Conservation (phyloP, 2,113 vertebrate genomes). For the Ciconia maguari region DNA sequence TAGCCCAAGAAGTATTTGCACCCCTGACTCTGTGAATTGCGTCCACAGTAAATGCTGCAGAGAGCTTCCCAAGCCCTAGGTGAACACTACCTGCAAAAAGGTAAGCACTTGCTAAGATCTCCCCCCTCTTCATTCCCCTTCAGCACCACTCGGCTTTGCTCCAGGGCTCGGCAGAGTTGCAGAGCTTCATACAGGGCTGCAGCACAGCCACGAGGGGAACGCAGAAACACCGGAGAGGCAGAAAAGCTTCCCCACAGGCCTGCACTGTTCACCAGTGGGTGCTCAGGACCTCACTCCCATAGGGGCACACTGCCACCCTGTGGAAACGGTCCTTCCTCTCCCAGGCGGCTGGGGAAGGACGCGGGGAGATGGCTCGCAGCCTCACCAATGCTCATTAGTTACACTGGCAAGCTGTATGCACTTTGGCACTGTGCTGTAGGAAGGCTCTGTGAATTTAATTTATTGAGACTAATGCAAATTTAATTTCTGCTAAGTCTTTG, state of each 20-base stretch:
- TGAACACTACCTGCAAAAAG: neutral
- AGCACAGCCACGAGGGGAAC: neutral
- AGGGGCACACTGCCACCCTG: slow-evolving; percentile 51
- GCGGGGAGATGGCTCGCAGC: fast-evolving
- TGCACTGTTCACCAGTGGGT: neutral
- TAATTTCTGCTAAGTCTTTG: neutral
- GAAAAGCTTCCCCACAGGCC: neutral
- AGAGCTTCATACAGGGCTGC: neutral
- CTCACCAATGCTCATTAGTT: neutral
- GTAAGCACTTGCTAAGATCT: neutral
- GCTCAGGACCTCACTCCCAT: neutral
- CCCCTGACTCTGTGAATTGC: neutral
- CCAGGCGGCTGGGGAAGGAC: neutral
- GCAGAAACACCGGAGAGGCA: neutral
- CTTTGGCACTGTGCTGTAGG: neutral
- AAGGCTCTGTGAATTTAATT: neutral
- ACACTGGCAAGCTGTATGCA: neutral
- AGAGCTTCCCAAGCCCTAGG: neutral
- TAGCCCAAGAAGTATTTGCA: neutral
- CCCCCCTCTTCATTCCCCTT: neutral
- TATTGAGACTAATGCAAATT: slow-evolving; percentile 1
- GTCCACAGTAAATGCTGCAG: neutral
- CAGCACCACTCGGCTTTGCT: neutral
- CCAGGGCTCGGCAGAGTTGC: neutral
- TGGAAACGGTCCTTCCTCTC: neutral